These are phyloP conservation scores for Mactra quadrangularis DNA, from an alignment of 1,140 invertebrate genomes.

Conservation along the genomic window DNA sequence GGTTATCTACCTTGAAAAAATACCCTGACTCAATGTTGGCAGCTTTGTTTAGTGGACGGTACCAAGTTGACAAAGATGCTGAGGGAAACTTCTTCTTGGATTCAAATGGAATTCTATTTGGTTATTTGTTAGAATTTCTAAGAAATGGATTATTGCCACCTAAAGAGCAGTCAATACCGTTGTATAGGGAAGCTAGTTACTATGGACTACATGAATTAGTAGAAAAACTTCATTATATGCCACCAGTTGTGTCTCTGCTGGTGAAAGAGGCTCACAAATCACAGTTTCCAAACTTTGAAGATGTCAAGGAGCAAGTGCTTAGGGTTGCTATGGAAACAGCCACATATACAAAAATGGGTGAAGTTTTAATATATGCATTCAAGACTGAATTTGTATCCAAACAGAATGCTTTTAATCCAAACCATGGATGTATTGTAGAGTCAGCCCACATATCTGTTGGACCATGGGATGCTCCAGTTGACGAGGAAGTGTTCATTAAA, in stretches of 20 bases:
- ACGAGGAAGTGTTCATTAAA: conserved; percentile 78
- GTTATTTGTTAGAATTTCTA: conserved; percentile 78
- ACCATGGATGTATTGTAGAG: conserved; percentile 78
- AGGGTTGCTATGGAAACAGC: conserved; percentile 75
- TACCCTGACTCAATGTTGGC: conserved; percentile 82
- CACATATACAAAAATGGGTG: conserved; percentile 71
- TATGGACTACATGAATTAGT: conserved; percentile 77
- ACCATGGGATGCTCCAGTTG: conserved; percentile 75
- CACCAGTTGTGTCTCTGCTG: conserved; percentile 70
- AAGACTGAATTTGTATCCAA: conserved; percentile 75
- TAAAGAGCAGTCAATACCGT: conserved; percentile 67
- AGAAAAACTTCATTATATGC: conserved; percentile 73
- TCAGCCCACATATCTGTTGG: conserved; percentile 75
- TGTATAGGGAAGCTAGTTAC: conserved; percentile 79
- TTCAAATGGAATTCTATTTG: conserved; percentile 77
- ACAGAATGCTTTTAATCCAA: conserved; percentile 75
- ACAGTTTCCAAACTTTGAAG: conserved; percentile 76
- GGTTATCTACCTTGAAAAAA: conserved; percentile 78
- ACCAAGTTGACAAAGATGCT: conserved; percentile 80
- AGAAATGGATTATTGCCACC: conserved; percentile 77
- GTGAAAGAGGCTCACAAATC: conserved; percentile 76
- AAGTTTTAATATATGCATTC: conserved; percentile 77
- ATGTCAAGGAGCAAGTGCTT: conserved; percentile 72
- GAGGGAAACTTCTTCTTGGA: conserved; percentile 81
- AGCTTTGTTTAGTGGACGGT: conserved; percentile 82